Percentiles rank a stretch among this genome's conserved stretches.
Evolutionary conservation across 2,113 vertebrate genomes (phyloP).

Genomic region (Aptenodytes forsteri): DNA sequence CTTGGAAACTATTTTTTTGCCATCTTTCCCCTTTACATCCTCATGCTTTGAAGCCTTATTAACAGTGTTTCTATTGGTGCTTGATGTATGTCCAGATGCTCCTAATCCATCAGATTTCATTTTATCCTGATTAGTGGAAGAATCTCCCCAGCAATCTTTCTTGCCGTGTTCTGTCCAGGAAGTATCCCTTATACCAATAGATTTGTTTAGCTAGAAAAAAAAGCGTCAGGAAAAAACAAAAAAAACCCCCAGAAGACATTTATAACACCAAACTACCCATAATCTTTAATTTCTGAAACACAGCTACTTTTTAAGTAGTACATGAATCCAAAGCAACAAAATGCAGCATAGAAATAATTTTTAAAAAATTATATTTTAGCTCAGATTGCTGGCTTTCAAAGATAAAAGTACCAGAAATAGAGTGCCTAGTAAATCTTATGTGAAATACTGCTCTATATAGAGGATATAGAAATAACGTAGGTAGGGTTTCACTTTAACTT

Average conservation of each 20-base stretch:
- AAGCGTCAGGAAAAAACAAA: not conserved
- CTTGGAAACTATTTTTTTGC: conserved; percentile 75
- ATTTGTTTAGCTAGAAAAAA: conserved; percentile 72
- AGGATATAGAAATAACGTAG: not conserved
- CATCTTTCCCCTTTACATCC: conserved; percentile 80
- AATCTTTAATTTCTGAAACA: not conserved
- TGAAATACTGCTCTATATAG: not conserved
- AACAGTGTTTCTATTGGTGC: conserved; percentile 71
- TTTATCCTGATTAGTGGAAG: conserved; percentile 74
- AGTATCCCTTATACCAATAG: conserved; percentile 67
- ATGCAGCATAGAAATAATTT: not conserved
- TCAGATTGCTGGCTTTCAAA: not conserved
- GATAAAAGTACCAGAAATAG: not conserved
- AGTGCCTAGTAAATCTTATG: not conserved
- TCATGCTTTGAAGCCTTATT: conserved; percentile 81
- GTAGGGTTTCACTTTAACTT: not conserved
- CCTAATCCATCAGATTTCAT: conserved; percentile 96
- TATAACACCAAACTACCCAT: not conserved
- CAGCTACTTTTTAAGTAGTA: not conserved
- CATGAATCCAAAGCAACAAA: not conserved
- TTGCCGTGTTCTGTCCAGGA: conserved; percentile 65
- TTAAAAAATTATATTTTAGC: not conserved
- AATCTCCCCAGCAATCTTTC: conserved; percentile 46
- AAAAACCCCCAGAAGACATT: not conserved
- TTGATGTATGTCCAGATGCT: conserved; percentile 78